Conservation (phyloP, 2,113 vertebrate genomes). For the Stigmatopora argus region DNA sequence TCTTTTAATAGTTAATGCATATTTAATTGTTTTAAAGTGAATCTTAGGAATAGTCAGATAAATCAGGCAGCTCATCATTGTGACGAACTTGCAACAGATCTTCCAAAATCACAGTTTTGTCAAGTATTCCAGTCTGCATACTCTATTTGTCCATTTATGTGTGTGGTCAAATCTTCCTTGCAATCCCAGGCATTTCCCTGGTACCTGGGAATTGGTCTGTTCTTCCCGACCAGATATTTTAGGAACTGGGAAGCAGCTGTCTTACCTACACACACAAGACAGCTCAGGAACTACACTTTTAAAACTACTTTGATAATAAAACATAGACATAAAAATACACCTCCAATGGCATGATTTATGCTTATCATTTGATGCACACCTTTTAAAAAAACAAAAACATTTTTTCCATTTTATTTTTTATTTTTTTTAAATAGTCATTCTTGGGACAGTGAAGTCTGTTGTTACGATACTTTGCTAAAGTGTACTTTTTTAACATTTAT, state of each 20-base stretch:
- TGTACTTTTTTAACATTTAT: too few relatives aligned
- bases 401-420: too few relatives aligned
- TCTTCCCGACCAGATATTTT: conserved; percentile 46
- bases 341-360: too few relatives aligned
- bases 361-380: too few relatives aligned
- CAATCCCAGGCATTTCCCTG: conserved; percentile 60
- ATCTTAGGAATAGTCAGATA: background rate
- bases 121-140: background rate
- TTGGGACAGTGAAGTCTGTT: too few relatives aligned
- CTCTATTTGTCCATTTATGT: background rate
- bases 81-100: background rate
- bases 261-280: conserved; percentile 15
- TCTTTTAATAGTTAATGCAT: too few relatives aligned
- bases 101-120: conserved; percentile 4
- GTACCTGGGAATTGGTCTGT: conserved; percentile 58
- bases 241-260: conserved; percentile 51
- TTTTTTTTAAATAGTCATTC: too few relatives aligned
- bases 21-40: too few relatives aligned
- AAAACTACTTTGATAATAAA: too few relatives aligned
- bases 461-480: too few relatives aligned
- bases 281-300: background rate
- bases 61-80: background rate
- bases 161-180: conserved; percentile 25
- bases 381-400: too few relatives aligned
- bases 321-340: too few relatives aligned